These are phyloP conservation scores for Aromia moschata DNA, from an alignment of 2,888 invertebrate species.

Conservation along the genomic window DNA sequence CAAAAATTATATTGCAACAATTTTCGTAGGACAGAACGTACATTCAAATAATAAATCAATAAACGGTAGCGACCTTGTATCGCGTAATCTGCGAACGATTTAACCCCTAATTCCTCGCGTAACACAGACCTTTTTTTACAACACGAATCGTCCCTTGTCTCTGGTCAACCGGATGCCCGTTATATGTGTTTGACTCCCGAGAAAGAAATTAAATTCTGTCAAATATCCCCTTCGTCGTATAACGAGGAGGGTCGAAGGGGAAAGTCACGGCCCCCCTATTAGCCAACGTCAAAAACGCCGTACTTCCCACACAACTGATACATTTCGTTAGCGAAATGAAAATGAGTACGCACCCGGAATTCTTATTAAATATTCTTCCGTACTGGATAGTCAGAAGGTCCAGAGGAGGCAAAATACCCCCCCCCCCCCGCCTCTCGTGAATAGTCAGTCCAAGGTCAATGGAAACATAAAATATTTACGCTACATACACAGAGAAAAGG, in stretches of 20 bases:
- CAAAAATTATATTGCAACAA: not conserved
- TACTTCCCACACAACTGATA: constrained; percentile 11
- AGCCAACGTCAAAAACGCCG: constrained; percentile 6
- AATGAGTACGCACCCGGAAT: not conserved
- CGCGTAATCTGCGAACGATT: no score
- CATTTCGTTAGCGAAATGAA: constrained; percentile 10
- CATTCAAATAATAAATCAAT: no score
- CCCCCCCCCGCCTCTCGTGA: no score
- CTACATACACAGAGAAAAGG: no score
- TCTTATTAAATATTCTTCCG: no score
- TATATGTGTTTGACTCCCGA: constrained; percentile 14
- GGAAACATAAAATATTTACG: no score
- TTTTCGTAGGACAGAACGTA: not conserved
- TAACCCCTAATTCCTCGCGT: not conserved
- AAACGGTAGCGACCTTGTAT: no score
- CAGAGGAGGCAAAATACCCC: no score
- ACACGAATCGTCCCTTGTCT: constrained; percentile 6
- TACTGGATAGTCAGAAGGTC: no score
- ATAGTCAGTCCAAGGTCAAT: no score
- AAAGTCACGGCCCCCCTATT: constrained; percentile 18
- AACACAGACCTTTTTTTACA: not conserved
- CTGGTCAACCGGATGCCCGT: constrained; percentile 1
- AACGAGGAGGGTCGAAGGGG: not conserved
- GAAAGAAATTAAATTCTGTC: constrained; percentile 23
- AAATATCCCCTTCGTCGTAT: constrained; percentile 16